phyloP scores from a whole-genome alignment of 2,797 vertebrate genomes.

The Cyclopterus lumpus region DNA sequence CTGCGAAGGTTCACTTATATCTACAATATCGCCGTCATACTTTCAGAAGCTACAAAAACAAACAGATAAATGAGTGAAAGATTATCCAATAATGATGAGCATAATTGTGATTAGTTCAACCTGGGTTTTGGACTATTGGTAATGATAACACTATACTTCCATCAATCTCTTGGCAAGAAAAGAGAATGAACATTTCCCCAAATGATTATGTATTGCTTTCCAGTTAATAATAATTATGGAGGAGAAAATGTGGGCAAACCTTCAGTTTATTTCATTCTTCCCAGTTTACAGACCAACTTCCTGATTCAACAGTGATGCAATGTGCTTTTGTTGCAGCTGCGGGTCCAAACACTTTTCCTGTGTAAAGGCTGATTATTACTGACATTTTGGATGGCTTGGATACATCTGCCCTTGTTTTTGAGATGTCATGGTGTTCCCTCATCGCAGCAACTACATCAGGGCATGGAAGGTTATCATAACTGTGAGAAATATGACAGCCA shows the following conservation, averaged over 20 bases:
- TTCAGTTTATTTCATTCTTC: not conserved
- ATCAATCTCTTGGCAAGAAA: not conserved
- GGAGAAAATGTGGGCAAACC: not conserved
- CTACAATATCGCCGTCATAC: too few species aligned
- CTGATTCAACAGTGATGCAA: not conserved
- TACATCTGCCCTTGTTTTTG: not conserved
- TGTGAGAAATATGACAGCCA: not conserved
- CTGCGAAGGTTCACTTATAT: too few species aligned
- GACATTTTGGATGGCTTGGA: not conserved
- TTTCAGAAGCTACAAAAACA: slow-evolving; percentile 1
- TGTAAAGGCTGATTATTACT: not conserved
- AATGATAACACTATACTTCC: not conserved
- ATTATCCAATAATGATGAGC: too few species aligned
- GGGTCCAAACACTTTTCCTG: not conserved
- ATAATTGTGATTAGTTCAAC: too few species aligned
- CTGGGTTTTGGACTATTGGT: not conserved
- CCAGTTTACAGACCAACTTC: not conserved
- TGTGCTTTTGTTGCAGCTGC: not conserved
- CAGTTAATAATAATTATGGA: not conserved
- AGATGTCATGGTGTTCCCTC: not conserved
- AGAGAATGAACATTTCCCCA: not conserved
- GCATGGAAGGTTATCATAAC: not conserved
- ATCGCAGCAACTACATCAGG: not conserved
- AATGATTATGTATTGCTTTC: not conserved
- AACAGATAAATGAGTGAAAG: too few species aligned